These are phyloP conservation scores for Odontophorus gujanensis DNA, from an alignment of 2,113 vertebrate genomes.

Conservation along the genomic window DNA sequence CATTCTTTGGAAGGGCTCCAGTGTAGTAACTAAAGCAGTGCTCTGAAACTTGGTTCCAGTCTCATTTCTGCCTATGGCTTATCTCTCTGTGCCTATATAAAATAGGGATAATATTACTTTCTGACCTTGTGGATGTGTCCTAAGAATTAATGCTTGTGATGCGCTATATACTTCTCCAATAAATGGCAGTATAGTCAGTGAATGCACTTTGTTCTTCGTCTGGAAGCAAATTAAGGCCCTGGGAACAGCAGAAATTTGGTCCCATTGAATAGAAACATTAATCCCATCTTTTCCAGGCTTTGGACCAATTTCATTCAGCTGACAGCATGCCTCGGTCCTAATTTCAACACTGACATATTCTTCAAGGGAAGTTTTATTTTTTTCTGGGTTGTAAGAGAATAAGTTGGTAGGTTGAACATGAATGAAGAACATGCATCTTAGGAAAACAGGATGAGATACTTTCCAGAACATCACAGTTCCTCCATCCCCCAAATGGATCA, in stretches of 20 bases:
- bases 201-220: background rate
- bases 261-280: background rate
- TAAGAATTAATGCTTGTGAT: background rate
- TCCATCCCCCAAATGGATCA: background rate
- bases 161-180: fast-evolving
- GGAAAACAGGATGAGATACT: background rate
- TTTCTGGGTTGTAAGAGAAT: background rate
- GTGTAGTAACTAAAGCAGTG: background rate
- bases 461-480: background rate
- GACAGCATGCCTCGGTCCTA: background rate
- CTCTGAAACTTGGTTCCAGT: background rate
- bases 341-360: background rate
- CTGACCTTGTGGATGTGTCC: background rate
- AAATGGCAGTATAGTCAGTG: background rate
- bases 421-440: fast-evolving
- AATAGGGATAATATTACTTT: background rate
- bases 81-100: background rate
- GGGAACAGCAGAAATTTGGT: background rate
- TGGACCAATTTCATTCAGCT: background rate
- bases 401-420: background rate
- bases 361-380: background rate
- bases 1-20: background rate
- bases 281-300: background rate
- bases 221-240: background rate
- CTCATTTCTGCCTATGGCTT: background rate